Evolutionary conservation across 2,797 vertebrate genomes (phyloP).

Genomic region (Amblyraja radiata): DNA sequence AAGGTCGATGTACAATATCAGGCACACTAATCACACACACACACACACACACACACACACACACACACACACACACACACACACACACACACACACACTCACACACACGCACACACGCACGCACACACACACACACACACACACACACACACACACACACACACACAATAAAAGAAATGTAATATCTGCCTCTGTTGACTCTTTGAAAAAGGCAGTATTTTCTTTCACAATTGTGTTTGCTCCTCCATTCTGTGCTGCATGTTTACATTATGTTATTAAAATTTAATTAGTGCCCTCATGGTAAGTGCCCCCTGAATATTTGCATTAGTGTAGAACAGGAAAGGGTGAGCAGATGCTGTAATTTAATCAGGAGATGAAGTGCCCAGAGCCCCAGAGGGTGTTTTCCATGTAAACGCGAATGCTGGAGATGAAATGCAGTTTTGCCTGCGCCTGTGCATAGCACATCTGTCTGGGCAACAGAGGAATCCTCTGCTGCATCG

Average conservation of each 20-base stretch:
- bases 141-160: background rate
- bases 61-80: no score
- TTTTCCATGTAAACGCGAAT: background rate
- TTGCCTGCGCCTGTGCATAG: conserved; percentile 9
- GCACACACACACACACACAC: no score
- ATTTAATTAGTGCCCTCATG: background rate
- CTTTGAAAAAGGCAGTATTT: conserved; percentile 7
- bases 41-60: background rate
- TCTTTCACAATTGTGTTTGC: background rate
- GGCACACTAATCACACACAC: no score
- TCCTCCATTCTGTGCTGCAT: background rate
- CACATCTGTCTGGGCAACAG: conserved; percentile 3
- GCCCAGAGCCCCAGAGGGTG: background rate
- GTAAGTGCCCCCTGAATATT: background rate
- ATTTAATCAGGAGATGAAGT: background rate
- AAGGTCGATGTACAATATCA: background rate
- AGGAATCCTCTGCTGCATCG: background rate
- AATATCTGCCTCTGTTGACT: background rate
- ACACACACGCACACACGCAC: no score
- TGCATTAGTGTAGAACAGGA: background rate
- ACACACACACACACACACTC: no score
- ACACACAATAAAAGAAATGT: background rate
- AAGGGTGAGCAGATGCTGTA: background rate
- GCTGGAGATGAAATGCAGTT: conserved; percentile 25
- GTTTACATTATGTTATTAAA: conserved; percentile 28